phyloP scores from a whole-genome alignment of 1,140 invertebrate genomes.

The Spodoptera litura region DNA sequence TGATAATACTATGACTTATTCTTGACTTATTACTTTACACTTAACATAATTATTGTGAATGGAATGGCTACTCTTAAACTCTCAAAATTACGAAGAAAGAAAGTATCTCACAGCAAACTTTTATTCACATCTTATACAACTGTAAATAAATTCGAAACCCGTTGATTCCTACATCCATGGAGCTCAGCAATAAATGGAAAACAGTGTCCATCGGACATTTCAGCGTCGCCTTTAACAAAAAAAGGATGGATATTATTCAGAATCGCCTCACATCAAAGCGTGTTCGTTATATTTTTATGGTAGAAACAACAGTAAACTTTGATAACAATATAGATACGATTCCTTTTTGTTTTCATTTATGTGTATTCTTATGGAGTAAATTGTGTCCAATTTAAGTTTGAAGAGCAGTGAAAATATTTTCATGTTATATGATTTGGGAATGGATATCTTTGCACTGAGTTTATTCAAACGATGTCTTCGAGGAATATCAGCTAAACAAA shows the following conservation, averaged over 20 bases:
- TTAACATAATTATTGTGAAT: too few species aligned
- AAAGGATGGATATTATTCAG: slow-evolving; percentile 39
- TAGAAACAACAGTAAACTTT: slow-evolving; percentile 26
- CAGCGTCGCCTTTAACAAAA: slow-evolving; percentile 43
- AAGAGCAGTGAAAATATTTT: neutral
- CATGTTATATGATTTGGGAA: neutral
- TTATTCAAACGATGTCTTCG: neutral
- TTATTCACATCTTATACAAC: neutral
- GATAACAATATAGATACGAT: slow-evolving; percentile 37
- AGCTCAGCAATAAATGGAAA: slow-evolving; percentile 39
- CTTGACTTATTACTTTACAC: too few species aligned
- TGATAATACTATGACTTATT: neutral
- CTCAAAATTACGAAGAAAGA: too few species aligned
- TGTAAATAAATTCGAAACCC: neutral
- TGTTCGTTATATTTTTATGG: slow-evolving; percentile 47
- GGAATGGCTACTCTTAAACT: too few species aligned
- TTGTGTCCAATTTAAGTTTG: slow-evolving; percentile 20
- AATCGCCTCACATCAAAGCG: slow-evolving; percentile 36
- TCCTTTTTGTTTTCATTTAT: slow-evolving; percentile 19
- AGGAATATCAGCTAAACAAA: too few species aligned
- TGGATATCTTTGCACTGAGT: neutral
- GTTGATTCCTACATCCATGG: neutral
- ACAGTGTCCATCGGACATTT: slow-evolving; percentile 45
- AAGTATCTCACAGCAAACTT: neutral
- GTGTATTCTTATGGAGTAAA: slow-evolving; percentile 10